Base-by-base conservation (phyloP, 1,140 invertebrate species). In the Temnothorax nylanderi region DNA sequence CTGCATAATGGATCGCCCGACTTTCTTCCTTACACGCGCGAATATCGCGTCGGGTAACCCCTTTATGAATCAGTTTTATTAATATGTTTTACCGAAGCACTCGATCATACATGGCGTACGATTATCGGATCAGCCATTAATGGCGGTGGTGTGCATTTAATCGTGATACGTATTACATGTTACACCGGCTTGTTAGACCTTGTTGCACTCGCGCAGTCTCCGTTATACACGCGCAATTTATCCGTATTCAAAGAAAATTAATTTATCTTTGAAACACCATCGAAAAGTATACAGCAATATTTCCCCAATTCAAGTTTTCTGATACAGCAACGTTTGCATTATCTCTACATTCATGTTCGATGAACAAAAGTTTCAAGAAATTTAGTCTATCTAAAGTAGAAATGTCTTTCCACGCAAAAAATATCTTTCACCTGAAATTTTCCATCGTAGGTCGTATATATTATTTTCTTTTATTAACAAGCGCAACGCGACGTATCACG, bases 41-140 rank as follows among this genome's bases (percentile, higher is more conserved):
- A 56, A 58, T 71, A 71, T 81, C 78, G n/a, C 65, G 78, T 81
- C 51, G 49, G 37, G 41, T 81, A 71, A 47, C 49, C 21, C 76
- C 44, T 65, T 34, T 71, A 81, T 81, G 78, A 81, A 81, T 81
- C 78, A 81, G 78, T 71, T 56, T 81, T 81, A 81, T 81, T 81
- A 81, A 81, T 81, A 81, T 71, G 78, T 81, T 81, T 81, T 81
- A 56, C 64, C 78, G 44, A 47, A 26, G 21, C 34, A 81, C 65
- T 81, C 65, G 78, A 81, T 81, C 78, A 81, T 81, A 71, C 34
- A 13, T 54, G 47, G 47, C 77, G 75, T 62, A 69, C 34, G 49
- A 49, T 81, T 81, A 71, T 81, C 78, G 65, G 37, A 71, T 81
- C 64, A 56, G 49, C 78, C 37, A 81, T 81, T 81, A 81, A 81